phyloP scores from a whole-genome alignment of 2,797 vertebrate genomes.

The Dromococcyx pavoninus region DNA sequence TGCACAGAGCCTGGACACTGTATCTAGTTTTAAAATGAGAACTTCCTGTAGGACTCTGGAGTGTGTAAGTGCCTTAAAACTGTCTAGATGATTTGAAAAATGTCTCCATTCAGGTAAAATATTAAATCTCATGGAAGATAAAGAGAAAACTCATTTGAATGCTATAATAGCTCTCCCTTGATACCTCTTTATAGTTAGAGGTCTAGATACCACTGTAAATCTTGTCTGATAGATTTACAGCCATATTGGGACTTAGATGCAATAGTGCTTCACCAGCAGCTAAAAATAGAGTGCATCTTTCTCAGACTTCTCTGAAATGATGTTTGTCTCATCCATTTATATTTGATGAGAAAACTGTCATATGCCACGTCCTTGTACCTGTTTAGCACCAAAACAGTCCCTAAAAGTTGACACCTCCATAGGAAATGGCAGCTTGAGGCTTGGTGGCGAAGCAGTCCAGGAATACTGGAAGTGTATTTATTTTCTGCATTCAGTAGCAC shows the following conservation, averaged over 20 bases:
- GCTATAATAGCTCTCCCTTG: background rate
- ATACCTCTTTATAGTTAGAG: background rate
- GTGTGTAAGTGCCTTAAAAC: background rate
- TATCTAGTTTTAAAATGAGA: background rate
- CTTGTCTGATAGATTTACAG: background rate
- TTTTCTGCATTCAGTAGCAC: background rate
- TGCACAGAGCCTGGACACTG: background rate
- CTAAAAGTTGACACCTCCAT: background rate
- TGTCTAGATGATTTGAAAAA: background rate
- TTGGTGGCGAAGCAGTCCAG: background rate
- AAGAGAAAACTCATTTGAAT: background rate
- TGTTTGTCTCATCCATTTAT: background rate
- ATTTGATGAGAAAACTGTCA: background rate
- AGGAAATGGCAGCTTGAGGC: background rate
- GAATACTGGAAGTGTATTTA: background rate
- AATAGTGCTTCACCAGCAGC: background rate
- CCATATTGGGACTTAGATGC: background rate
- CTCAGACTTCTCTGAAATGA: background rate
- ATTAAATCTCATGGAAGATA: background rate
- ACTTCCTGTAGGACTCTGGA: background rate
- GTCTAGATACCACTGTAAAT: background rate
- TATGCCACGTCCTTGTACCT: background rate
- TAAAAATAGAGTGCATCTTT: background rate
- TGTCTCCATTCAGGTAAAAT: background rate
- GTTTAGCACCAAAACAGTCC: background rate